phyloP scores from a whole-genome alignment of 1,140 invertebrate genomes.

The Drosophila parabipectinata region DNA sequence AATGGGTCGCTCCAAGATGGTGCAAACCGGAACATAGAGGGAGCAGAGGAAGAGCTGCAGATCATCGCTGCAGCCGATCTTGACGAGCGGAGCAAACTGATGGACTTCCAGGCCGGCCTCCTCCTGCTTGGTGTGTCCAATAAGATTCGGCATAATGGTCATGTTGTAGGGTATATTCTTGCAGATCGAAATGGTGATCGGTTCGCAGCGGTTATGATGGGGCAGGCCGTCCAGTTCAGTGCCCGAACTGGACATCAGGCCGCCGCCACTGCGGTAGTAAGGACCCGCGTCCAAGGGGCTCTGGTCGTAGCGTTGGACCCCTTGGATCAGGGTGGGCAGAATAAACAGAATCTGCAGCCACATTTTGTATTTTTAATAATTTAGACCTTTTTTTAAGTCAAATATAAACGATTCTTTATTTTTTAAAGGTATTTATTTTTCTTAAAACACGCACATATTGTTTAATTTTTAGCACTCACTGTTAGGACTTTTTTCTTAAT shows the following conservation, averaged over 20 bases:
- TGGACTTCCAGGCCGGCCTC: constrained; percentile 97
- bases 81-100: constrained; percentile 97
- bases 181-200: constrained; percentile 96
- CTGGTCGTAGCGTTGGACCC: constrained; percentile 65
- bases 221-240: constrained; percentile 65
- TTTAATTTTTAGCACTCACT: constrained; percentile 8
- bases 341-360: constrained; percentile 49
- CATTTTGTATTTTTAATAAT: constrained; percentile 28
- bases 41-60: constrained; percentile 98
- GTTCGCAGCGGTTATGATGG: constrained; percentile 93
- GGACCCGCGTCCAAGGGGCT: constrained; percentile 67
- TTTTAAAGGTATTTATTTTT: not conserved
- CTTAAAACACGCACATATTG: constrained; percentile 32
- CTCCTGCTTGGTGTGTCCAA: constrained; percentile 96
- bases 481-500: not conserved
- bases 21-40: constrained; percentile 98
- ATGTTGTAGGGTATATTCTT: constrained; percentile 96
- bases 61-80: constrained; percentile 97
- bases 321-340: constrained; percentile 35
- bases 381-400: not conserved
- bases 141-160: constrained; percentile 97
- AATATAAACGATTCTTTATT: not conserved
- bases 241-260: constrained; percentile 42
- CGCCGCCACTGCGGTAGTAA: constrained; percentile 70
- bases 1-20: constrained; percentile 94